Percentiles rank a stretch among this genome's conserved stretches.
These are phyloP conservation scores for Crioceris asparagi DNA, from an alignment of 2,888 invertebrate species.

Conservation along the genomic window DNA sequence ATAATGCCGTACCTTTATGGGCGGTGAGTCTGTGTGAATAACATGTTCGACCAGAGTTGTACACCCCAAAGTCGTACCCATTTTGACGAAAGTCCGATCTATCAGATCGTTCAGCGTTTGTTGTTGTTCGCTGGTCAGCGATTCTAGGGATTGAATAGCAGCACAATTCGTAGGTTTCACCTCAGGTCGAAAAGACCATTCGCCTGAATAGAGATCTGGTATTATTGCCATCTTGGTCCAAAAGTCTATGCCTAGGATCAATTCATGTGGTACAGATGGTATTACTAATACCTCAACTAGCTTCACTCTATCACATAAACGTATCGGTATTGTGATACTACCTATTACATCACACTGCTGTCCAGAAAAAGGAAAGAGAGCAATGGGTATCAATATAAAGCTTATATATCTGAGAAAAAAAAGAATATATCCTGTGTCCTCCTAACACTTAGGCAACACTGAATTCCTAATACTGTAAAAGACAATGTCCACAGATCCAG, in stretches of 20 bases:
- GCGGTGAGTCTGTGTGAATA: constrained; percentile 9
- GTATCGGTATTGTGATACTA: constrained; percentile 5
- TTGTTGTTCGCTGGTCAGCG: constrained; percentile 4
- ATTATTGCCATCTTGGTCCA: constrained; percentile 10
- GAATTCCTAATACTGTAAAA: too few species aligned
- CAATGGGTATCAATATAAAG: too few species aligned
- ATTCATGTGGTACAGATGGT: constrained; percentile 7
- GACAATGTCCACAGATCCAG: too few species aligned
- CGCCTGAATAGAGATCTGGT: constrained; percentile 7
- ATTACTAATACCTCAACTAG: constrained; percentile 10
- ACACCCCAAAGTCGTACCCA: constrained; percentile 8
- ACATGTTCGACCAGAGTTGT: constrained; percentile 12
- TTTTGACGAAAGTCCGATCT: constrained; percentile 10
- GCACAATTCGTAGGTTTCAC: neutral
- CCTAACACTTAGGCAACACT: too few species aligned
- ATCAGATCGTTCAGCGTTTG: neutral
- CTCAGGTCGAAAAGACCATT: constrained; percentile 5
- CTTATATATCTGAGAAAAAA: too few species aligned
- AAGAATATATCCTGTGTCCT: too few species aligned
- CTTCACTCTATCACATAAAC: constrained; percentile 3
- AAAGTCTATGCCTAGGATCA: constrained; percentile 13
- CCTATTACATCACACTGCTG: constrained; percentile 6
- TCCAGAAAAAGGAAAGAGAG: too few species aligned
- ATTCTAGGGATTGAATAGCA: constrained; percentile 3
- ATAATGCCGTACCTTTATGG: constrained; percentile 16